Evolutionary conservation across 1,140 invertebrate genomes (phyloP), one percentile per base, ranked within the genome.

Genomic region (Drosophila rhopaloa): DNA sequence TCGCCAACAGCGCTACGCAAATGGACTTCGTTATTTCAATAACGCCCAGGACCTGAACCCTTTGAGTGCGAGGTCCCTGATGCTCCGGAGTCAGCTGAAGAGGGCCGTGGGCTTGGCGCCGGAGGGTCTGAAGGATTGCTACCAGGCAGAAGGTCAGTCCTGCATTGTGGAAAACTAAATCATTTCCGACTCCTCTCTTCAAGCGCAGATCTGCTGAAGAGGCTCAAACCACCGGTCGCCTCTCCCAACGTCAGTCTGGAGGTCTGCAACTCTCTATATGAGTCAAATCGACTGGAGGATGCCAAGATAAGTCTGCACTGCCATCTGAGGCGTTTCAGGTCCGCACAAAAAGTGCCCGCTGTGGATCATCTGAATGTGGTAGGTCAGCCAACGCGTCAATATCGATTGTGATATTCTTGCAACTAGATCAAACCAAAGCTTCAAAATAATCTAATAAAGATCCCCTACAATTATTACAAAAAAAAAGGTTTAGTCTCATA

Each of bases 251-350:
- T 79, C 6, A 53, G 66, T 7, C 19, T 85, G 41, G 78, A 88
- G 47, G 68, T 86, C 11, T 78, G 72, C 14, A 67, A 89, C 50
- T 62, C 71, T 0, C 58, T 92, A 0, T 83, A 91, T 27, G 88
- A 91, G 24, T 72, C 78, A 4, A 92, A 91, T 48, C 61, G 62
- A 4, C 74, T 92, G 37, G 91, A 92, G 50, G 57, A 89, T 7
- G 9, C 68, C 27, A 86, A 91, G 32, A 56, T 75, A 2, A 62
- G 66, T 0, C 32, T 90, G 16, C 76, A 83, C 6, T 27, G 57
- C 24, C 65, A 72, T 14, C 11, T 73, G 8, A 35, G 51, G 5
- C 43, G 50, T 5, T 74, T 71, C 35, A 65, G 29, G 14, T 37
- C 53, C 1, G 47, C 61, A 0, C 79, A 90, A 46, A 48, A 46